phyloP scores from a whole-genome alignment of 2,113 vertebrate genomes.

The Brachypodius melanocephalos region DNA sequence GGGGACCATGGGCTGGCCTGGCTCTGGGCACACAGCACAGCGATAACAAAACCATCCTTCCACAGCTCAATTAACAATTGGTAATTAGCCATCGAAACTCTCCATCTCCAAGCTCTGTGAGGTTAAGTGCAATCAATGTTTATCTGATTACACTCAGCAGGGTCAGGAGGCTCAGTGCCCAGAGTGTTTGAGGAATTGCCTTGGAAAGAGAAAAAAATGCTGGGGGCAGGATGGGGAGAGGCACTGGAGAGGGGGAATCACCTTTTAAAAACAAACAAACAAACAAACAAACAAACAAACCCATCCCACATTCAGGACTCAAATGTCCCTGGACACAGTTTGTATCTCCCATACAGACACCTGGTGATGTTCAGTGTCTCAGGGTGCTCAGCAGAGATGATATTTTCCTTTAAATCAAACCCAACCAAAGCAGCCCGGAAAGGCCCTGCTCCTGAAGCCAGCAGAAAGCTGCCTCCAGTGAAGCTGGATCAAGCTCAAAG shows the following conservation, averaged over 20 bases:
- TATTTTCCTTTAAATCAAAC: neutral
- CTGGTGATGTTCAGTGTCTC: accelerated
- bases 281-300: neutral
- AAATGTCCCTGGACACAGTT: neutral
- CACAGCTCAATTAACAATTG: neutral
- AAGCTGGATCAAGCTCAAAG: neutral
- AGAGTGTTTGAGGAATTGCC: neutral
- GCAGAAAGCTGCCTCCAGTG: neutral
- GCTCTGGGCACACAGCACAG: neutral
- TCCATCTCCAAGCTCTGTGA: neutral
- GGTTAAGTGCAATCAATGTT: neutral
- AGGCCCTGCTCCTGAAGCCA: neutral
- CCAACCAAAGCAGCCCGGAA: neutral
- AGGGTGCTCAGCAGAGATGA: neutral
- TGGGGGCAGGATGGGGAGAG: neutral
- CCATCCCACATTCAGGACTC: accelerated
- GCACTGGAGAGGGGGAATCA: neutral
- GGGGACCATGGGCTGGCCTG: neutral
- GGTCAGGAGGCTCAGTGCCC: neutral
- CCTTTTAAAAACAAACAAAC: neutral
- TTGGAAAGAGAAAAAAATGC: neutral
- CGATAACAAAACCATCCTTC: neutral
- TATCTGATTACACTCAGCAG: neutral
- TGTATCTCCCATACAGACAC: accelerated
- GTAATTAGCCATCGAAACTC: neutral